Evolutionary conservation across 2,888 invertebrate genomes (phyloP), one percentile per base, ranked within the genome.

Genomic region (Salpingus planirostris): DNA sequence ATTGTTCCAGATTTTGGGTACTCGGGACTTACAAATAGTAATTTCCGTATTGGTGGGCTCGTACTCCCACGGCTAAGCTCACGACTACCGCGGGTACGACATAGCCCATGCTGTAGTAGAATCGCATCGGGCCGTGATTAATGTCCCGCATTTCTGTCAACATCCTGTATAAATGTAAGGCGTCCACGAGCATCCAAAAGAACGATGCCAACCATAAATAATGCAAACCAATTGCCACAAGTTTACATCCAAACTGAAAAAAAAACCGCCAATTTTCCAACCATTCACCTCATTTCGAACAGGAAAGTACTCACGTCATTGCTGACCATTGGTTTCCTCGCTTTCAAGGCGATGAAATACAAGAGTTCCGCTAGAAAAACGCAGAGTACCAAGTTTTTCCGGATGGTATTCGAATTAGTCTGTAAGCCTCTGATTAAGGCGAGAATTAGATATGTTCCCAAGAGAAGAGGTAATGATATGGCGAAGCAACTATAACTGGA

Each of bases 81-180:
- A 95, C 88, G 26, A 88, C 77, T 8, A 95, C 79, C 1, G 93
- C 92, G 1, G 96, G 95, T 39, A 86, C 76, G 33, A 87, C 93
- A 61, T 93, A 96, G 10, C 92, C 95, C 56, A 89, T 75, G 10
- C 88, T 84, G 50, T 91, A 88, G 60, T 90, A 95, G 60, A 93
- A 90, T 36, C 78, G 73, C 82, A 95, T 88, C 18, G 87, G 85
- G 3, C 91, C 95, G 62, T 92, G 90, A 70, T 96, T 95, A 27
- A 96, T 91, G 64, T 95, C 93, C 2, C 95, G 73, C 74, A 95
- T 84, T 68, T 95, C 95, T 2, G 92, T 90, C 47, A 96, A 68
- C 80, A 95, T 88, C 25, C 96, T 75, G 57, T 95, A 89, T 34
- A 95, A 70, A 65, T 96, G 95, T 48, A 93, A 76, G 15, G 90